These are phyloP conservation scores for Andrena minutula DNA, from an alignment of 2,888 invertebrate genomes.

Conservation along the genomic window DNA sequence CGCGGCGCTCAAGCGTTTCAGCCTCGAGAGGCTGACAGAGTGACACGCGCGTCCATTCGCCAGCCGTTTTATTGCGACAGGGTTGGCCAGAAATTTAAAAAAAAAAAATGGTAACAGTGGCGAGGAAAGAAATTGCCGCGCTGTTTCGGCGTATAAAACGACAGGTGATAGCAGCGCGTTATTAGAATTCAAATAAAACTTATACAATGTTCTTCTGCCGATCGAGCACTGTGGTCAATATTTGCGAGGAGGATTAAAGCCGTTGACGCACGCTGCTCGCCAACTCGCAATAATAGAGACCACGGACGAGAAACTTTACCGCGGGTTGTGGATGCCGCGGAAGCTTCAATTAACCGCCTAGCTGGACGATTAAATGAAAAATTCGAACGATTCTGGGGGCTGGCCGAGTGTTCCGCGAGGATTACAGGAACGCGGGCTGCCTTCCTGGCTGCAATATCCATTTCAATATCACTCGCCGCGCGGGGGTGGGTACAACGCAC, in stretches of 20 bases:
- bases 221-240: slow-evolving; percentile 6
- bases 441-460: slow-evolving; percentile 26
- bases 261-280: background rate
- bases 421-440: slow-evolving; percentile 4
- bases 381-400: slow-evolving; percentile 10
- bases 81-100: slow-evolving; percentile 41
- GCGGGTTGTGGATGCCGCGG: slow-evolving; percentile 19
- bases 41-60: slow-evolving; percentile 44
- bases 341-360: slow-evolving; percentile 13
- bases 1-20: slow-evolving; percentile 21
- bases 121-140: slow-evolving; percentile 37
- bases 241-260: slow-evolving; percentile 26
- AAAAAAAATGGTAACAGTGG: slow-evolving; percentile 49
- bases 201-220: background rate
- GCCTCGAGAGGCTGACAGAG: slow-evolving; percentile 32
- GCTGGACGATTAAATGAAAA: slow-evolving; percentile 25
- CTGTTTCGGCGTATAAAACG: slow-evolving; percentile 59
- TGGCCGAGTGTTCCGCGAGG: background rate
- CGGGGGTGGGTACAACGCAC: background rate
- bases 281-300: background rate
- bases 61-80: slow-evolving; percentile 67
- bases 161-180: slow-evolving; percentile 46
- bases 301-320: background rate
- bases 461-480: slow-evolving; percentile 34
- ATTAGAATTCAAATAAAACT: slow-evolving; percentile 29